Conservation (phyloP, 2,888 invertebrate species). For the Chymomyza caudatula region DNA sequence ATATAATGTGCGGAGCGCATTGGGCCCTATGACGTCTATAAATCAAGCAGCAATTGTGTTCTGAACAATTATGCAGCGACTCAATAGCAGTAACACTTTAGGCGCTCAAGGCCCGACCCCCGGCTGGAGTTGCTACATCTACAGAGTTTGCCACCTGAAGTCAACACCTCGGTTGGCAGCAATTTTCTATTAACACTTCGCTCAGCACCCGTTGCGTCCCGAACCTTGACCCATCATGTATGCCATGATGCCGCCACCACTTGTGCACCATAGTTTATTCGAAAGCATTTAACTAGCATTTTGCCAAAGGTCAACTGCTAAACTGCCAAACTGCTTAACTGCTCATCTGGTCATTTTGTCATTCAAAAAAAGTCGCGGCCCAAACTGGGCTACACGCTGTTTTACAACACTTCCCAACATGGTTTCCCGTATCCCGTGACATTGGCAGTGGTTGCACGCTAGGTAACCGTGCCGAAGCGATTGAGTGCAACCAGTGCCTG, state of each 20-base stretch:
- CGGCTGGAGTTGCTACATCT: no score
- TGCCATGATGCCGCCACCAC: not conserved
- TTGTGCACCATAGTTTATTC: conserved; percentile 22
- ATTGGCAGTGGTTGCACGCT: conserved; percentile 55
- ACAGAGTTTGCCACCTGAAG: conserved; percentile 8
- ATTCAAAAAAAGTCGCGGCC: not conserved
- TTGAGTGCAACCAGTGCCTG: conserved; percentile 31
- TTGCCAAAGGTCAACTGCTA: not conserved
- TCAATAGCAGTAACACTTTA: not conserved
- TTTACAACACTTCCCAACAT: conserved; percentile 2
- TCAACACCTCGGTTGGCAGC: conserved; percentile 57
- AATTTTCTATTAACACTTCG: conserved; percentile 62
- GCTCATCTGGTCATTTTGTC: not conserved
- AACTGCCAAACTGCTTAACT: not conserved
- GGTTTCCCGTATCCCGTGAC: not conserved
- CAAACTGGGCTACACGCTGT: not conserved
- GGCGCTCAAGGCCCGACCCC: not conserved
- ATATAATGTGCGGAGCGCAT: no score
- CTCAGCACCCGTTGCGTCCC: not conserved
- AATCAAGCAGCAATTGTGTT: not conserved
- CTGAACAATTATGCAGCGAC: not conserved
- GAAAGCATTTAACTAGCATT: conserved; percentile 39
- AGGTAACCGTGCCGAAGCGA: conserved; percentile 54
- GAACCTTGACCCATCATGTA: no score
- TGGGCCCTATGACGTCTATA: not conserved